Evolutionary conservation across 2,797 vertebrate genomes (phyloP).

Genomic region (Chlorospingus semifuscus): DNA sequence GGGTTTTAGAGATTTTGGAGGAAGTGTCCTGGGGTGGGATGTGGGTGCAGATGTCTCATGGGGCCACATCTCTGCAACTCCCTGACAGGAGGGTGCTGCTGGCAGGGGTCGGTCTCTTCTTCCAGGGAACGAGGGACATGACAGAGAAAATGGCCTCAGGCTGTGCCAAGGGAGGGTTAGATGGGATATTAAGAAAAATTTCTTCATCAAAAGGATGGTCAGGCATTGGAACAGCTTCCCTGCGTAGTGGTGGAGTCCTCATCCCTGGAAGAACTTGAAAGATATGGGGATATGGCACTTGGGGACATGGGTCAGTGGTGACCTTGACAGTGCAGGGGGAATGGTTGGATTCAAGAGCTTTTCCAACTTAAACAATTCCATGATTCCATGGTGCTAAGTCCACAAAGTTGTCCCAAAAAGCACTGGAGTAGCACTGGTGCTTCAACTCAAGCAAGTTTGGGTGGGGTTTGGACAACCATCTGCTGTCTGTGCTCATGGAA

Average conservation of each 20-base stretch:
- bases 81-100: neutral
- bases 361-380: neutral
- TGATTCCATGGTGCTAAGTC: neutral
- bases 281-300: accelerated
- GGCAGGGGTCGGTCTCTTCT: accelerated
- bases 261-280: neutral
- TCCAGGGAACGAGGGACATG: accelerated
- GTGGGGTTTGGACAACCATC: neutral
- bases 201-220: neutral
- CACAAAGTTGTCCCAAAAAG: neutral
- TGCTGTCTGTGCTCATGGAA: neutral
- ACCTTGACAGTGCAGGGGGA: neutral
- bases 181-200: neutral
- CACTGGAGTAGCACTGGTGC: neutral
- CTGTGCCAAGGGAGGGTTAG: neutral
- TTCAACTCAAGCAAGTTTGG: neutral
- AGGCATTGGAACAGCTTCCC: neutral
- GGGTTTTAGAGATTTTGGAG: neutral
- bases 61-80: accelerated
- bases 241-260: neutral
- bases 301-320: neutral
- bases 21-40: too few relatives aligned
- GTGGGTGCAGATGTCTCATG: neutral
- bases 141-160: neutral
- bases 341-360: accelerated